Percentiles rank a stretch among this genome's conserved stretches.
phyloP scores from a whole-genome alignment of 2,797 vertebrate species.

The Chaetodon trifasciatus region DNA sequence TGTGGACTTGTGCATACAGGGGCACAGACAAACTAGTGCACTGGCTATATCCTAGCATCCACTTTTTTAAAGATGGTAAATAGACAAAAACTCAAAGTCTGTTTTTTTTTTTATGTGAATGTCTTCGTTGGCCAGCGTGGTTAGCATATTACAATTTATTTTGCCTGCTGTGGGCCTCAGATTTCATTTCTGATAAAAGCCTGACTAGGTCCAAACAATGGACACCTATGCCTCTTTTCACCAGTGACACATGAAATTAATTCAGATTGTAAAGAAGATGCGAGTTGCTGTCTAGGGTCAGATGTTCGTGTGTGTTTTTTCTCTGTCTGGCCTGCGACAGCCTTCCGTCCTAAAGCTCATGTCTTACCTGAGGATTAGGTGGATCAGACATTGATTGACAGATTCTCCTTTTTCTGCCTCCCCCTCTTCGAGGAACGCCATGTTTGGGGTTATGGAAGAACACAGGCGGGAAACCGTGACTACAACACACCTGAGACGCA shows the following conservation, averaged over 20 bases:
- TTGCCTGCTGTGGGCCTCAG: neutral
- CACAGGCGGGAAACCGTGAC: constrained; percentile 67
- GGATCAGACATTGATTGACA: constrained; percentile 85
- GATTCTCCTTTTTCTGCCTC: constrained; percentile 46
- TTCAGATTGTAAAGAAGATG: constrained; percentile 51
- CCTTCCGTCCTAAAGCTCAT: constrained; percentile 77
- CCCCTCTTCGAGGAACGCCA: constrained; percentile 25
- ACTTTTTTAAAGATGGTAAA: constrained; percentile 14
- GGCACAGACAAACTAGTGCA: neutral
- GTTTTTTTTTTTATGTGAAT: neutral
- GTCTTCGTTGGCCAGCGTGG: neutral
- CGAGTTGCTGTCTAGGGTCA: constrained; percentile 54
- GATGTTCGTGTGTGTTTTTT: constrained; percentile 53
- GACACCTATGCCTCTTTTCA: constrained; percentile 12
- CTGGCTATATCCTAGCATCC: neutral
- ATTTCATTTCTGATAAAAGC: constrained; percentile 28
- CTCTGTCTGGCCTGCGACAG: constrained; percentile 66
- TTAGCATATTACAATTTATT: neutral
- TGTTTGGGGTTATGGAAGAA: constrained; percentile 77
- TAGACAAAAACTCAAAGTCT: neutral
- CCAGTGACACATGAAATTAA: constrained; percentile 43
- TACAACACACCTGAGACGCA: constrained; percentile 53
- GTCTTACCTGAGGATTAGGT: constrained; percentile 86
- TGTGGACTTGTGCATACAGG: constrained; percentile 1
- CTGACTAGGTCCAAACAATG: constrained; percentile 6